These are phyloP conservation scores for Anguilla anguilla DNA, from an alignment of 2,797 vertebrate species.

Conservation along the genomic window DNA sequence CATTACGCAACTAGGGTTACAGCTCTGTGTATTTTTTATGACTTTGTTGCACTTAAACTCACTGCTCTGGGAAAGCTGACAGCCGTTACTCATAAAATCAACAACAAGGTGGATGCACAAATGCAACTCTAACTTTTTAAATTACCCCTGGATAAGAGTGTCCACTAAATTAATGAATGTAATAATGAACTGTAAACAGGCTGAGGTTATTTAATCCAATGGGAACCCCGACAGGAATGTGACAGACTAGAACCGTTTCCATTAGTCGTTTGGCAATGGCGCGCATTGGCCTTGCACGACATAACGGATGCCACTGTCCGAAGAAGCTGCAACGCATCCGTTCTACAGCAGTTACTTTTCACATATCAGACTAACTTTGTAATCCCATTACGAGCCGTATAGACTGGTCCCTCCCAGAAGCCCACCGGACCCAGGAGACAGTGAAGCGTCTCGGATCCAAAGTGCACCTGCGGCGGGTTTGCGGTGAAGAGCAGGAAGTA, in stretches of 20 bases:
- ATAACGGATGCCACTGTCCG: neutral
- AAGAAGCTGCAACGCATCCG: neutral
- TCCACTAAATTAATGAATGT: neutral
- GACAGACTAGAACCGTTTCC: neutral
- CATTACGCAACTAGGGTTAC: neutral
- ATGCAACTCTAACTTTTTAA: neutral
- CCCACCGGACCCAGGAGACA: neutral
- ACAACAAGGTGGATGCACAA: neutral
- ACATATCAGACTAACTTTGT: neutral
- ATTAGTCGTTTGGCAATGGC: neutral
- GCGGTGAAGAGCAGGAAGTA: neutral
- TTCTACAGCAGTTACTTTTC: neutral
- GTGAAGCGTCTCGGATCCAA: neutral
- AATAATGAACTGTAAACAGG: neutral
- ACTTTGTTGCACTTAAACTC: neutral
- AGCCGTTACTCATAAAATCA: neutral
- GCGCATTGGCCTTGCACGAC: neutral
- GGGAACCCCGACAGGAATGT: neutral
- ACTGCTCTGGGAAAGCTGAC: neutral
- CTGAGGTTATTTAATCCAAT: neutral
- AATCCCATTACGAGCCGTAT: neutral
- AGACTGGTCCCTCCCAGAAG: neutral
- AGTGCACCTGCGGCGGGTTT: neutral
- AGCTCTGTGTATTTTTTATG: neutral
- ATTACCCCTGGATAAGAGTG: neutral